Percentiles rank a stretch among this genome's conserved stretches.
phyloP scores from a whole-genome alignment of 2,888 invertebrate genomes.

The Neoscelio sp. region DNA sequence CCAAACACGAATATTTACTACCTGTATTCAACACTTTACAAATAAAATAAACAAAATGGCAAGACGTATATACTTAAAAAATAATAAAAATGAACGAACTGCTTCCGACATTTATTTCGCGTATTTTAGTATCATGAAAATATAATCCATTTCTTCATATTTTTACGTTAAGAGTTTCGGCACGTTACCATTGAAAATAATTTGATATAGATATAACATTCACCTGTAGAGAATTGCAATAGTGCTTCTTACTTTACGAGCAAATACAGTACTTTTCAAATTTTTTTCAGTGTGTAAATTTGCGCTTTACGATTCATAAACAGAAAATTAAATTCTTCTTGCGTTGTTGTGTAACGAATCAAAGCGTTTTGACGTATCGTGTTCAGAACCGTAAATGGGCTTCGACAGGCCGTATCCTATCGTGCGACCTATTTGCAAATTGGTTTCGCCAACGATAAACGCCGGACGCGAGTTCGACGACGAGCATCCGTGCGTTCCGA shows the following conservation, averaged over 20 bases:
- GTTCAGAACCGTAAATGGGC: conserved; percentile 41
- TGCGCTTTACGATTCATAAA: conserved; percentile 38
- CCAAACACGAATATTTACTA: too few species aligned
- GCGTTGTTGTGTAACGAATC: conserved; percentile 22
- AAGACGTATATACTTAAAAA: too few species aligned
- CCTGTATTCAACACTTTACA: too few species aligned
- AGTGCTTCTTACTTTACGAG: conserved; percentile 12
- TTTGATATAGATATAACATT: conserved; percentile 8
- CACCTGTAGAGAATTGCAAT: background rate
- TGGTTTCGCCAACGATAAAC: conserved; percentile 80
- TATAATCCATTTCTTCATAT: background rate
- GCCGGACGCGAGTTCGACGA: conserved; percentile 70
- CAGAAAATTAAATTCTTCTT: conserved; percentile 33
- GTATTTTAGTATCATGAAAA: background rate
- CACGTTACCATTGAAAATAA: conserved; percentile 8
- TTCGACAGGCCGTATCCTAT: conserved; percentile 55
- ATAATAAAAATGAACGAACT: too few species aligned
- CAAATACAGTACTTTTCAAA: conserved; percentile 8
- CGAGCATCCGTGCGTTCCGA: conserved; percentile 75
- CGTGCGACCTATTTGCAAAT: conserved; percentile 81
- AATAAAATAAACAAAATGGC: conserved; percentile 13
- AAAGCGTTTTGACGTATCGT: conserved; percentile 48
- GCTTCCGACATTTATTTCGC: too few species aligned
- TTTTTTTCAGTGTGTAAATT: conserved; percentile 6
- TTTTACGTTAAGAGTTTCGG: conserved; percentile 13